Percentiles rank a stretch among this genome's conserved stretches.
Evolutionary conservation across 2,797 vertebrate genomes (phyloP).

Genomic region (Phoxinus dragarum): DNA sequence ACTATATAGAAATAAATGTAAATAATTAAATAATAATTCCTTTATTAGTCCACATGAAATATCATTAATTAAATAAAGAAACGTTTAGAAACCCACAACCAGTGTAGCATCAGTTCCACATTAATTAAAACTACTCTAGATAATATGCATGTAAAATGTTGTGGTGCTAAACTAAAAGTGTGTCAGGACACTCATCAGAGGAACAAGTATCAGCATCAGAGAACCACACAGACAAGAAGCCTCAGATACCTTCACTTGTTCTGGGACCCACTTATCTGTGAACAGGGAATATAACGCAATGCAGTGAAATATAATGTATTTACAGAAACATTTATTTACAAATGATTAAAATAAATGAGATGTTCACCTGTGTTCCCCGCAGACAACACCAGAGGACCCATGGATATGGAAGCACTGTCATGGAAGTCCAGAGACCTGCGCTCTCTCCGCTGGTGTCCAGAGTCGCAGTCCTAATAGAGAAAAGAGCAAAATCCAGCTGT

Average conservation of each 20-base stretch:
- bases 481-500: background rate
- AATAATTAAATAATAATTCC: background rate
- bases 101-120: background rate
- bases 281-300: background rate
- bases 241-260: background rate
- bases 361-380: conserved; percentile 12
- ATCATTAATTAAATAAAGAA: background rate
- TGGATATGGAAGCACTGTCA: conserved; percentile 56
- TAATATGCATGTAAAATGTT: background rate
- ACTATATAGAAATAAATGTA: background rate
- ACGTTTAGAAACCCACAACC: background rate
- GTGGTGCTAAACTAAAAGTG: background rate
- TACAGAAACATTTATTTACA: background rate
- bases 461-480: conserved; percentile 63
- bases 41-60: too few relatives aligned
- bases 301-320: background rate
- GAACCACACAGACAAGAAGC: background rate
- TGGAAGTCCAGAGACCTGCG: conserved; percentile 37
- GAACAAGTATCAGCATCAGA: background rate
- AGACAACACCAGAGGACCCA: conserved; percentile 59
- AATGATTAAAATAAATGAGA: background rate
- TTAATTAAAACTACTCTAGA: background rate
- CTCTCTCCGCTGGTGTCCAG: conserved; percentile 33
- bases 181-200: background rate
- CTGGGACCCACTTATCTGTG: background rate